Evolutionary conservation across 2,113 vertebrate species (phyloP).

Genomic region (Blennius ocellaris): DNA sequence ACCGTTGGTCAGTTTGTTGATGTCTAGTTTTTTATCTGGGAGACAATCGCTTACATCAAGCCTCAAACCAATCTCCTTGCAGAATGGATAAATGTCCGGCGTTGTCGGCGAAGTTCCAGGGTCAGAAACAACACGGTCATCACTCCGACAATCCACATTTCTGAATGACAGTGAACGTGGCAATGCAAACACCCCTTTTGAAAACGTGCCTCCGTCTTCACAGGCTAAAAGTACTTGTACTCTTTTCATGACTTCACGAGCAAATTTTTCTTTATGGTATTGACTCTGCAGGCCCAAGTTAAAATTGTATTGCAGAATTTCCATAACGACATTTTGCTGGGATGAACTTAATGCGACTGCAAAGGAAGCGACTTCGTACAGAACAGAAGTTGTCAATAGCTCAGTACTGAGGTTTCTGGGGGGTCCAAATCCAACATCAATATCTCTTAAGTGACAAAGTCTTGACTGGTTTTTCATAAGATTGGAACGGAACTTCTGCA

Average conservation of each 20-base stretch:
- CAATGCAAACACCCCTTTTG: slow-evolving; percentile 32
- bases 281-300: neutral
- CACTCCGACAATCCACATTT: neutral
- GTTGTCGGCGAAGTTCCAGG: neutral
- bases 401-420: slow-evolving; percentile 20
- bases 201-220: slow-evolving; percentile 11
- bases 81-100: slow-evolving; percentile 16
- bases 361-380: slow-evolving; percentile 33
- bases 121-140: neutral
- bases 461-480: neutral
- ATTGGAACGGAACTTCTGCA: slow-evolving; percentile 38
- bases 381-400: neutral
- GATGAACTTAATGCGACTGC: slow-evolving; percentile 41
- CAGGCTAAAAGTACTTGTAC: slow-evolving; percentile 4
- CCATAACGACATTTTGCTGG: slow-evolving; percentile 42
- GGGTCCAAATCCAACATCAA: slow-evolving; percentile 37
- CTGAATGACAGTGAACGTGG: neutral
- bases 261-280: neutral
- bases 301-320: slow-evolving; percentile 51
- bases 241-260: slow-evolving; percentile 9
- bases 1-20: slow-evolving; percentile 31
- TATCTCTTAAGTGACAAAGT: too few relatives aligned
- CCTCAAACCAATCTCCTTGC: slow-evolving; percentile 40
- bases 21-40: slow-evolving; percentile 14
- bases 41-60: neutral